phyloP scores from a whole-genome alignment of 2,797 vertebrate species.

The Bothrops alternatus region DNA sequence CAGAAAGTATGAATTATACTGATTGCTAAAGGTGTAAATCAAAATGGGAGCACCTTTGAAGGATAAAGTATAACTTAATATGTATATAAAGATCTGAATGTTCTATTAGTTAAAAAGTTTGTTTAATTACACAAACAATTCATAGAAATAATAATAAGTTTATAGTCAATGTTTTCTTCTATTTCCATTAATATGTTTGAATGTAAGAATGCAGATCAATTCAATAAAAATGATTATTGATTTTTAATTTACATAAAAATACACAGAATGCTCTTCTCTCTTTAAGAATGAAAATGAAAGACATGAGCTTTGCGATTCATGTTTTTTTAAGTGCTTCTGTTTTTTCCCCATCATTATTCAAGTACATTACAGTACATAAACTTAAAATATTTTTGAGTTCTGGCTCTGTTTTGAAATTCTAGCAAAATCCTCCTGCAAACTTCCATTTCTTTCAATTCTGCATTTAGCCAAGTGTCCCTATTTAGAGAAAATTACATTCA shows the following conservation, averaged over 20 bases:
- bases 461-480: neutral
- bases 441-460: neutral
- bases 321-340: neutral
- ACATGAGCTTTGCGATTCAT: neutral
- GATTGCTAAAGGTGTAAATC: neutral
- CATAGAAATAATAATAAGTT: neutral
- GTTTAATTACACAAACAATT: neutral
- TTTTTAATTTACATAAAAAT: neutral
- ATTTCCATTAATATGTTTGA: neutral
- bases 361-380: neutral
- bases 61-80: neutral
- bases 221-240: neutral
- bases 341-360: neutral
- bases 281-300: neutral
- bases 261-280: neutral
- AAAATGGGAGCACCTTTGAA: neutral
- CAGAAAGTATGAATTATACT: neutral
- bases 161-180: neutral
- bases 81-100: neutral
- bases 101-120: neutral
- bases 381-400: neutral
- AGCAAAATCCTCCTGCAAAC: neutral
- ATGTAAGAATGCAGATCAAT: neutral
- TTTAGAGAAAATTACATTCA: neutral
- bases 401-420: rapidly evolving